phyloP scores from a whole-genome alignment of 2,888 invertebrate genomes.

The Calliphora vomitoria region DNA sequence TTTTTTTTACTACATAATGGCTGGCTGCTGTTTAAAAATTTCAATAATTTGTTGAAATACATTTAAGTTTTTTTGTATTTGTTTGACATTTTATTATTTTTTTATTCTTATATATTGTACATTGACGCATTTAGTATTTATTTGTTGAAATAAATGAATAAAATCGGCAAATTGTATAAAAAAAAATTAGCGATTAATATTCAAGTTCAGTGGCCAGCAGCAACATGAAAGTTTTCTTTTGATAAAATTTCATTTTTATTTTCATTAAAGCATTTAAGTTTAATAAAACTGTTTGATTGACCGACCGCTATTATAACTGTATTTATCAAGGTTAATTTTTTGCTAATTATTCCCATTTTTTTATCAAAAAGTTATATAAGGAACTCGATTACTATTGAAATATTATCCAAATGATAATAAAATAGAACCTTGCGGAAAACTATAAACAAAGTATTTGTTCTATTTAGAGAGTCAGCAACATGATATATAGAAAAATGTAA shows the following conservation, averaged over 20 bases:
- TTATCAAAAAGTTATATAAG: not conserved
- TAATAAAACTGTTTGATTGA: not conserved
- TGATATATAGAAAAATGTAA: no score
- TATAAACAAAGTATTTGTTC: not conserved
- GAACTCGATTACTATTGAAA: not conserved
- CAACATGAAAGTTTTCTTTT: conserved; percentile 8
- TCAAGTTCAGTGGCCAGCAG: not conserved
- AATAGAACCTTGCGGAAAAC: not conserved
- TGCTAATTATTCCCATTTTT: not conserved
- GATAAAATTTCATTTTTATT: not conserved
- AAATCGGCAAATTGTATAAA: not conserved
- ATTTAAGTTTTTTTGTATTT: not conserved
- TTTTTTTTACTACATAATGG: not conserved
- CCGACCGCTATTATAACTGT: not conserved
- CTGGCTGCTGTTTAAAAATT: not conserved
- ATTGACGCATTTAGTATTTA: conserved; percentile 1
- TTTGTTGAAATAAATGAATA: not conserved
- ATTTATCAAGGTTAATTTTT: conserved; percentile 6
- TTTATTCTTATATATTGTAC: not conserved
- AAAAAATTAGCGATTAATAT: not conserved
- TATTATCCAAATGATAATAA: not conserved
- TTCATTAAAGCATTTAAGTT: not conserved
- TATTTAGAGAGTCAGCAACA: not conserved
- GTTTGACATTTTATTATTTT: not conserved
- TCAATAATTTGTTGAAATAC: not conserved